Evolutionary conservation across 2,797 vertebrate species (phyloP).

Genomic region (Mastacembelus armatus): DNA sequence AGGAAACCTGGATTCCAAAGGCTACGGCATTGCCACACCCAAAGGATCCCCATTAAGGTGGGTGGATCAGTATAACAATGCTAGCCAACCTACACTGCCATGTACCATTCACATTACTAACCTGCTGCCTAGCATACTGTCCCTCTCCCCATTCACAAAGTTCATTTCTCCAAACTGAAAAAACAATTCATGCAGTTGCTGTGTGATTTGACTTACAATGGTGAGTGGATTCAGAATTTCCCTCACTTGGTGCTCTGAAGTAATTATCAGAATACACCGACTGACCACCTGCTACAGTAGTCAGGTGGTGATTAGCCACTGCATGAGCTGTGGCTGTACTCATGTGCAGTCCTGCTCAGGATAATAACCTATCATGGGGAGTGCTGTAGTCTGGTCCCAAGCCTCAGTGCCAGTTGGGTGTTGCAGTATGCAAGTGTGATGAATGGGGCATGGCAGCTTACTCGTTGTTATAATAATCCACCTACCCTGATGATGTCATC

Average conservation of each 20-base stretch:
- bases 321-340: conserved; percentile 28
- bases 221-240: conserved; percentile 5
- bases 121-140: conserved; percentile 71
- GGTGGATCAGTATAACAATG: conserved; percentile 99
- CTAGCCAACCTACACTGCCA: conserved; percentile 84
- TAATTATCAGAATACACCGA: conserved; percentile 21
- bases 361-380: conserved; percentile 34
- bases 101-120: conserved; percentile 77
- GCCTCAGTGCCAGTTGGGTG: conserved; percentile 43
- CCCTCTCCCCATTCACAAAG: conserved; percentile 29
- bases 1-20: conserved; percentile 99
- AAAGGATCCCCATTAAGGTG: conserved; percentile 99
- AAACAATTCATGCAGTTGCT: neutral
- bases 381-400: conserved; percentile 43
- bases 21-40: conserved; percentile 98
- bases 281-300: conserved; percentile 21
- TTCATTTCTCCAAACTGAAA: neutral
- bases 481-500: conserved; percentile 96
- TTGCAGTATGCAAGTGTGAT: conserved; percentile 72
- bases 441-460: conserved; percentile 77
- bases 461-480: conserved; percentile 99
- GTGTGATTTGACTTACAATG: neutral
- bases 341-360: conserved; percentile 26
- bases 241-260: conserved; percentile 1
- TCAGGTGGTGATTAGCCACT: conserved; percentile 35